Percentiles rank a stretch among this genome's conserved stretches.
These are phyloP conservation scores for Ormyrus pomaceus DNA, from an alignment of 2,888 invertebrate genomes.

Conservation along the genomic window DNA sequence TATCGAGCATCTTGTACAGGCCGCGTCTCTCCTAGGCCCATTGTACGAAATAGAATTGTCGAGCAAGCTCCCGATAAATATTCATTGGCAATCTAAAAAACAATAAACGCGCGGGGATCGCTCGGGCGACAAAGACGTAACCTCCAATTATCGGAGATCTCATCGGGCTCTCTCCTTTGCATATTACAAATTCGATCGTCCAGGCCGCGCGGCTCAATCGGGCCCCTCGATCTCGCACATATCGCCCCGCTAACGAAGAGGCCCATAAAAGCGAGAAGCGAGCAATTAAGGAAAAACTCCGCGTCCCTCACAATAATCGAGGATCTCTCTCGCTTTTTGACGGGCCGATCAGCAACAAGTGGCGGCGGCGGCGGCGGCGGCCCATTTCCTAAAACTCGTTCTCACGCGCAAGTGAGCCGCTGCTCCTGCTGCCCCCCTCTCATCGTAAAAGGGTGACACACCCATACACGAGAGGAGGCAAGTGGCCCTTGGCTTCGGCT, in stretches of 20 bases:
- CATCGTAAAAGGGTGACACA: slow-evolving; percentile 54
- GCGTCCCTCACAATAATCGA: slow-evolving; percentile 32
- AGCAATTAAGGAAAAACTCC: slow-evolving; percentile 44
- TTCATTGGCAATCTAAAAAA: slow-evolving; percentile 13
- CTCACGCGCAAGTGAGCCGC: slow-evolving; percentile 64
- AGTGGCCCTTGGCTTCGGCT: slow-evolving; percentile 20
- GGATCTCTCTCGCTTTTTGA: slow-evolving; percentile 7
- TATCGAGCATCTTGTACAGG: too few species aligned
- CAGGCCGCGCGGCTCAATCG: background rate
- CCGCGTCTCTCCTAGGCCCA: too few species aligned
- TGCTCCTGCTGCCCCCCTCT: background rate
- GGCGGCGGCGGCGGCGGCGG: slow-evolving; percentile 25
- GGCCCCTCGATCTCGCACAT: background rate
- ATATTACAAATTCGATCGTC: slow-evolving; percentile 25
- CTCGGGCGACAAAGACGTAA: slow-evolving; percentile 30
- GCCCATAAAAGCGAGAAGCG: background rate
- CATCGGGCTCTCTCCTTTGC: slow-evolving; percentile 12
- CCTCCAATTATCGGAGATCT: slow-evolving; percentile 34
- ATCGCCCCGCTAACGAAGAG: background rate
- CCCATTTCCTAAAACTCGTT: slow-evolving; percentile 58
- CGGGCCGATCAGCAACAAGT: slow-evolving; percentile 34
- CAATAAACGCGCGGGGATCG: background rate
- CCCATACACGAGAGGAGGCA: slow-evolving; percentile 27
- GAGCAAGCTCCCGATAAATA: slow-evolving; percentile 28
- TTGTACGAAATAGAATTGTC: slow-evolving; percentile 4